Evolutionary conservation across 1,140 invertebrate genomes (phyloP), one percentile per base, ranked within the genome.

Genomic region (Drosophila saltans): DNA sequence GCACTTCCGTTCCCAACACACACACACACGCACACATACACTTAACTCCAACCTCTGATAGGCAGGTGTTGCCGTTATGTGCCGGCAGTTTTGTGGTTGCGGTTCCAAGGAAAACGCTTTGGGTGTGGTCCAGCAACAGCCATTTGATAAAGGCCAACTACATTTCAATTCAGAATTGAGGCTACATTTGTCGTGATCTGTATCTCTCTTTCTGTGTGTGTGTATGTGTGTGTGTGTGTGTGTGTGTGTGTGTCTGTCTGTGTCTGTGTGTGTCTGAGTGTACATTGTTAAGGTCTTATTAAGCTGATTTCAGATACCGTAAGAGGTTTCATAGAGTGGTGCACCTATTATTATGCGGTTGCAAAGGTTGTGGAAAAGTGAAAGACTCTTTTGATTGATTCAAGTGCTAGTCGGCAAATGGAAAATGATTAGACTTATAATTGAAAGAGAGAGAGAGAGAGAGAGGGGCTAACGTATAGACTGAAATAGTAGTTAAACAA

Each of bases 1-100:
- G 66, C 58, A 77, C 67, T 78, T 78, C 75, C 75, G 75, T 43
- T 77, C 55, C 43, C 64, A 71, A 41, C 69, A 41, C 64, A 56
- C 64, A 68, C 56, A 45, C 55, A 64, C 60, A 9, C 72, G 33
- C 66, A 74, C 63, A 58, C 33, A 48, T 10, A 48, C 45, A 21
- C 16, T 24, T 70, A 36, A 48, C 45, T 48, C 21, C 7, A 48
- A 6, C 21, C 45, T 52, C 2, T 78, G 72, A 78, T 78, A 78
- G 75, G 72, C 72, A 78, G 75, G 75, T 78, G 75, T 74, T 74
- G 71, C 66, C 72, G 66, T 66, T 74, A 62, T 74, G 45, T 52
- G 66, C 59, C 43, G 48, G 69, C 59, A 66, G 64, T 66, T 72
- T 70, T 58, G 72, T 70, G 67, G 67, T 61, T 61, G 36, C 40